Conservation (phyloP, 2,888 invertebrate genomes). For the Oligia fasciuncula region DNA sequence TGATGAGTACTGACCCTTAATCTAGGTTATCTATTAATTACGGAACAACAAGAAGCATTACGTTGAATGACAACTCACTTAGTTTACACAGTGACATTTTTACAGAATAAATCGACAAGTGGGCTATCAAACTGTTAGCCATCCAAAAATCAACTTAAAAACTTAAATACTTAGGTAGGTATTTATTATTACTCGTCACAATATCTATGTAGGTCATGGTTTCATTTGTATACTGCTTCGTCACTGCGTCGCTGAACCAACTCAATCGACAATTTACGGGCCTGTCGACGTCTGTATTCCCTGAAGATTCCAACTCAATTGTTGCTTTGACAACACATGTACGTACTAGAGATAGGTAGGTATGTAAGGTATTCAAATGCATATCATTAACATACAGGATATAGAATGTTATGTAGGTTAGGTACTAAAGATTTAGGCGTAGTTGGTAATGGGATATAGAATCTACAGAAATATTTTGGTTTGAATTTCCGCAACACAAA, state of each 20-base stretch:
- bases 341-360: neutral
- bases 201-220: constrained; percentile 36
- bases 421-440: neutral
- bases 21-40: too few relatives aligned
- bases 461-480: constrained; percentile 15
- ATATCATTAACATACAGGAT: constrained; percentile 1
- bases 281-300: constrained; percentile 34
- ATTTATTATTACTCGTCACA: neutral
- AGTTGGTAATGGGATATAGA: neutral
- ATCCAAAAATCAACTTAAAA: neutral
- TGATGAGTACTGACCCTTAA: too few relatives aligned
- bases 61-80: neutral
- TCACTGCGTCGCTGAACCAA: constrained; percentile 37
- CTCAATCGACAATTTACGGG: constrained; percentile 40
- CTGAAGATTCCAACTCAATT: constrained; percentile 27
- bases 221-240: constrained; percentile 16
- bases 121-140: neutral
- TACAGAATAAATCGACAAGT: neutral
- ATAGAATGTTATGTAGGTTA: neutral
- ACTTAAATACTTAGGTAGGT: neutral
- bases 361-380: constrained; percentile 26
- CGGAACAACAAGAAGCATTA: too few relatives aligned
- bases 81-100: neutral
- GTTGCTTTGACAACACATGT: constrained; percentile 39
- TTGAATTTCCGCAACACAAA: too few relatives aligned